Evolutionary conservation across 2,797 vertebrate genomes (phyloP).

Genomic region (Melanotaenia pygmaea): DNA sequence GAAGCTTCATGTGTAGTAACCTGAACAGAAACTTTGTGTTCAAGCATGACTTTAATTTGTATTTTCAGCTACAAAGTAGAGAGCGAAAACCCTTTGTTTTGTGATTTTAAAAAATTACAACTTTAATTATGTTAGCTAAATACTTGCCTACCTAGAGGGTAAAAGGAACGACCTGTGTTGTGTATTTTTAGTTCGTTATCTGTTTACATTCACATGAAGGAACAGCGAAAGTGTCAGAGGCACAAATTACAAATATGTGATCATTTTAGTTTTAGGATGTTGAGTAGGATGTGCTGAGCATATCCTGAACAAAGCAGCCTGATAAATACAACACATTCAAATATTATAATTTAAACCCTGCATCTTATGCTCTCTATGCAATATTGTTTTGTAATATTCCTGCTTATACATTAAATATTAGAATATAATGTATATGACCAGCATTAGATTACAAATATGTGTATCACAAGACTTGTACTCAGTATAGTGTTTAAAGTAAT

Average conservation of each 20-base stretch:
- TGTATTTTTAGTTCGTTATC: slow-evolving; percentile 13
- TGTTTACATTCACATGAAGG: slow-evolving; percentile 41
- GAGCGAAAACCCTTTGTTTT: slow-evolving; percentile 8
- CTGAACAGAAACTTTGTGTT: slow-evolving; percentile 25
- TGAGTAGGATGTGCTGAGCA: slow-evolving; percentile 79
- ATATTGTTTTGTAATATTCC: slow-evolving; percentile 52
- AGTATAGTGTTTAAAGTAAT: slow-evolving; percentile 7
- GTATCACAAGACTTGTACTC: slow-evolving; percentile 25
- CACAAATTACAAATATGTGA: slow-evolving; percentile 23
- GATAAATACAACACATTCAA: slow-evolving; percentile 49
- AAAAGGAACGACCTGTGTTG: slow-evolving; percentile 20
- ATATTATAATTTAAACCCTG: slow-evolving; percentile 72
- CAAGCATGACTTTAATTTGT: neutral
- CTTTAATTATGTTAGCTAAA: slow-evolving; percentile 13
- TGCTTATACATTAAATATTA: slow-evolving; percentile 37
- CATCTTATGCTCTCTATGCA: slow-evolving; percentile 52
- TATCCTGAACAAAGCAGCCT: slow-evolving; percentile 59
- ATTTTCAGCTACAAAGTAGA: slow-evolving; percentile 16
- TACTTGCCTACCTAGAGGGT: slow-evolving; percentile 1
- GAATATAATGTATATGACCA: slow-evolving; percentile 30
- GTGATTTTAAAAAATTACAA: slow-evolving; percentile 18
- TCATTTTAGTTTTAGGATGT: slow-evolving; percentile 43
- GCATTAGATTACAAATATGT: slow-evolving; percentile 8
- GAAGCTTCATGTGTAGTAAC: slow-evolving; percentile 16
- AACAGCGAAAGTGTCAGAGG: slow-evolving; percentile 33